A percentile compares a stretch with the other conserved stretches of the same genome.
Evolutionary conservation across 1,140 invertebrate species (phyloP).

Genomic region (Orius insidiosus): DNA sequence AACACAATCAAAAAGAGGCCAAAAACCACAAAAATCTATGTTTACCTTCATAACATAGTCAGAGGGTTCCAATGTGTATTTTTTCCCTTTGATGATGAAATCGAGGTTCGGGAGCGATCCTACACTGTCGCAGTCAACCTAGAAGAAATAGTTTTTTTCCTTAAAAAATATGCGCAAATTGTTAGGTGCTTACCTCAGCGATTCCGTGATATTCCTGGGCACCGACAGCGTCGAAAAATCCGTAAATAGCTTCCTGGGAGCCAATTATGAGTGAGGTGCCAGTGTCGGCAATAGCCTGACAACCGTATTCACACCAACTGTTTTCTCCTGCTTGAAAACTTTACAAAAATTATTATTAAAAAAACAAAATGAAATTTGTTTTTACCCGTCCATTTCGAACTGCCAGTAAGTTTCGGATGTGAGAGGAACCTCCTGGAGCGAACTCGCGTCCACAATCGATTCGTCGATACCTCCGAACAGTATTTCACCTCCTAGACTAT

Average conservation of each 20-base stretch:
- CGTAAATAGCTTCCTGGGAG: constrained; percentile 33
- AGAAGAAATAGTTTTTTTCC: background rate
- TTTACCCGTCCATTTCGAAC: constrained; percentile 70
- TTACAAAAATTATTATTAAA: no score
- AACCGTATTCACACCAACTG: constrained; percentile 28
- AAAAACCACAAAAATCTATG: no score
- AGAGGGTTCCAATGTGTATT: constrained; percentile 45
- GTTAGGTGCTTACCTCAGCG: no score
- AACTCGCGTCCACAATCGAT: constrained; percentile 36
- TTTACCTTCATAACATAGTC: constrained; percentile 75
- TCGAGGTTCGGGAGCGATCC: constrained; percentile 10
- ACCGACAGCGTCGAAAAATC: constrained; percentile 16
- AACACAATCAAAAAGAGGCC: no score
- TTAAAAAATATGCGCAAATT: no score
- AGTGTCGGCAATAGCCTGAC: constrained; percentile 55
- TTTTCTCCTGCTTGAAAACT: constrained; percentile 8
- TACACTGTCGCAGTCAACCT: constrained; percentile 14
- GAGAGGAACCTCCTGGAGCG: constrained; percentile 84
- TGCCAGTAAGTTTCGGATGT: constrained; percentile 89
- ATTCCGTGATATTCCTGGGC: constrained; percentile 14
- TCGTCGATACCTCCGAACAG: constrained; percentile 88
- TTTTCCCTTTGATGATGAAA: constrained; percentile 14
- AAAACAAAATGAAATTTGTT: constrained; percentile 9
- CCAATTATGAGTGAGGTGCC: constrained; percentile 58
- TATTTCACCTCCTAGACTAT: constrained; percentile 61